Evolutionary conservation across 2,888 invertebrate genomes (phyloP).

Genomic region (Bhutanitis thaidina): DNA sequence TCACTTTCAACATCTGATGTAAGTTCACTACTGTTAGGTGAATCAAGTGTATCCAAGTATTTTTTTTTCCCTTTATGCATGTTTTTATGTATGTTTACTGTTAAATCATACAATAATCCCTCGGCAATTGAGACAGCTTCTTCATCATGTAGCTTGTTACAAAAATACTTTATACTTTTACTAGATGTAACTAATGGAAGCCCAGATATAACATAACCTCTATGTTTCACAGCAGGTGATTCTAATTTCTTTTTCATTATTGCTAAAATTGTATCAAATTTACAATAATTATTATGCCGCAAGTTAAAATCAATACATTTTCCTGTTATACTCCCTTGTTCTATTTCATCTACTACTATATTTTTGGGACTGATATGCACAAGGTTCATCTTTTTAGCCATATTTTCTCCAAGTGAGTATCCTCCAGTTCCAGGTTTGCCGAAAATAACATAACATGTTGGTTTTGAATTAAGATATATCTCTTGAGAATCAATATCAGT

Average conservation of each 20-base stretch:
- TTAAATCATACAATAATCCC: slow-evolving; percentile 44
- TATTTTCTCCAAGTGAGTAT: slow-evolving; percentile 71
- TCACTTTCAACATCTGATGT: slow-evolving; percentile 36
- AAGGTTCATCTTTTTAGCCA: slow-evolving; percentile 79
- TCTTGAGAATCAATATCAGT: slow-evolving; percentile 75
- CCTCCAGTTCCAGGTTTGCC: slow-evolving; percentile 80
- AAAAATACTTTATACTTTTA: slow-evolving; percentile 35
- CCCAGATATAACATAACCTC: slow-evolving; percentile 83
- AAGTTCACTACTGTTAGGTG: slow-evolving; percentile 40
- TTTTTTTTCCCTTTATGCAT: slow-evolving; percentile 34
- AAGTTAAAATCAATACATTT: slow-evolving; percentile 80
- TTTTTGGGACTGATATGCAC: slow-evolving; percentile 79
- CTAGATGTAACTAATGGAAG: slow-evolving; percentile 80
- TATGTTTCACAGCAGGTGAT: slow-evolving; percentile 71
- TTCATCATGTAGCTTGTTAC: slow-evolving; percentile 46
- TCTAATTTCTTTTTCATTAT: slow-evolving; percentile 74
- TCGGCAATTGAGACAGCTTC: slow-evolving; percentile 43
- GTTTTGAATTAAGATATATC: slow-evolving; percentile 66
- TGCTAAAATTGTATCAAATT: slow-evolving; percentile 68
- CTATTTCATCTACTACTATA: slow-evolving; percentile 79
- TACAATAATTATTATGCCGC: slow-evolving; percentile 70
- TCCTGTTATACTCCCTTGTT: slow-evolving; percentile 75
- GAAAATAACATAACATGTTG: slow-evolving; percentile 79
- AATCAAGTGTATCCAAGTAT: slow-evolving; percentile 20
- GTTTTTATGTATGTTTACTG: slow-evolving; percentile 51